Conservation (phyloP, 2,888 invertebrate species). For the Spilarctia lutea region DNA sequence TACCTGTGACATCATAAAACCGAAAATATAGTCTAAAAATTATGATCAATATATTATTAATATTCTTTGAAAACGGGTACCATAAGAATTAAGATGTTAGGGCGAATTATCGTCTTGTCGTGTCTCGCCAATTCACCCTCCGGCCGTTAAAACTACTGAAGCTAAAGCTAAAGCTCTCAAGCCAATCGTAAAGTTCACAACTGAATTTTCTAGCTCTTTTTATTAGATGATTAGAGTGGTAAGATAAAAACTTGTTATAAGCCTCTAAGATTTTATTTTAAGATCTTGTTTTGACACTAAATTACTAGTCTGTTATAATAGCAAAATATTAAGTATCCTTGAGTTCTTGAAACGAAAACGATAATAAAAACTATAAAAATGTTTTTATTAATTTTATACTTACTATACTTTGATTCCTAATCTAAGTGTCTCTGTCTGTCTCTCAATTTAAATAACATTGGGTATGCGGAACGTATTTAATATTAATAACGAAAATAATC, state of each 20-base stretch:
- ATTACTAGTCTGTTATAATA: background rate
- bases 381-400: background rate
- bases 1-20: background rate
- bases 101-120: constrained; percentile 3
- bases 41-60: background rate
- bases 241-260: constrained; percentile 19
- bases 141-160: constrained; percentile 28
- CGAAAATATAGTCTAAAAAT: background rate
- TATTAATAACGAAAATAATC: no score
- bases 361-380: background rate
- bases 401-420: background rate
- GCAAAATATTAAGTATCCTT: background rate
- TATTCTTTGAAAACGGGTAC: background rate
- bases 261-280: constrained; percentile 7
- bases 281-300: constrained; percentile 7
- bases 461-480: no score
- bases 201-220: constrained; percentile 19
- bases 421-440: no score
- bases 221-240: constrained; percentile 17
- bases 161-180: constrained; percentile 30
- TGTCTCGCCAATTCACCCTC: constrained; percentile 19
- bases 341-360: background rate
- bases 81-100: constrained; percentile 14
- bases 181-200: constrained; percentile 26
- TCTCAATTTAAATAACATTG: no score